Conservation (phyloP, 2,888 invertebrate species). For the Synanthedon tipuliformis region DNA sequence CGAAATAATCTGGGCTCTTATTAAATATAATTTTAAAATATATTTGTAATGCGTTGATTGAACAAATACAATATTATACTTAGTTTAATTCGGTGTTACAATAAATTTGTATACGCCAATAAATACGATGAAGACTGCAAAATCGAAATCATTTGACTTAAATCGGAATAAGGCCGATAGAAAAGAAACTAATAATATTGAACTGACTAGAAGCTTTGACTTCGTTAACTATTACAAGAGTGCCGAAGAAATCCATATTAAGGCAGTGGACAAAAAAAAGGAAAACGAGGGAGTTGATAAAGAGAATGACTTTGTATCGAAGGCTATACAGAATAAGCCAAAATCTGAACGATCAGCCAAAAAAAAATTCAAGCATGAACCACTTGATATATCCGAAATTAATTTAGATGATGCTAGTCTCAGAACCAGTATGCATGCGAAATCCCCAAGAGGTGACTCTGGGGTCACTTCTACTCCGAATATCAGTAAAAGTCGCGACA, state of each 20-base stretch:
- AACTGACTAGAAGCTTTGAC: constrained; percentile 23
- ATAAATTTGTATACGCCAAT: neutral
- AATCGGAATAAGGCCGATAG: constrained; percentile 15
- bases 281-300: constrained; percentile 14
- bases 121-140: constrained; percentile 20
- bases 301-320: constrained; percentile 9
- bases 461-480: constrained; percentile 33
- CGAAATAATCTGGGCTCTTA: too few relatives aligned
- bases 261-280: constrained; percentile 16
- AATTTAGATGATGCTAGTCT: constrained; percentile 26
- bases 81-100: neutral
- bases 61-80: too few relatives aligned
- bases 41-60: neutral
- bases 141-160: constrained; percentile 31
- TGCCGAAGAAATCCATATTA: constrained; percentile 26
- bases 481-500: constrained; percentile 8
- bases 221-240: constrained; percentile 42
- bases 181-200: constrained; percentile 14
- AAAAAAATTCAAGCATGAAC: constrained; percentile 23
- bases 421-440: constrained; percentile 9
- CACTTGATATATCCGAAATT: constrained; percentile 21
- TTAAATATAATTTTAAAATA: too few relatives aligned
- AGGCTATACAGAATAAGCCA: constrained; percentile 10
- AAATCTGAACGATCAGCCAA: constrained; percentile 20
- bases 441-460: constrained; percentile 12